Percentiles rank a stretch among this genome's conserved stretches.
Evolutionary conservation across 2,797 vertebrate species (phyloP).

Genomic region (Hippopotamyrus pictus): DNA sequence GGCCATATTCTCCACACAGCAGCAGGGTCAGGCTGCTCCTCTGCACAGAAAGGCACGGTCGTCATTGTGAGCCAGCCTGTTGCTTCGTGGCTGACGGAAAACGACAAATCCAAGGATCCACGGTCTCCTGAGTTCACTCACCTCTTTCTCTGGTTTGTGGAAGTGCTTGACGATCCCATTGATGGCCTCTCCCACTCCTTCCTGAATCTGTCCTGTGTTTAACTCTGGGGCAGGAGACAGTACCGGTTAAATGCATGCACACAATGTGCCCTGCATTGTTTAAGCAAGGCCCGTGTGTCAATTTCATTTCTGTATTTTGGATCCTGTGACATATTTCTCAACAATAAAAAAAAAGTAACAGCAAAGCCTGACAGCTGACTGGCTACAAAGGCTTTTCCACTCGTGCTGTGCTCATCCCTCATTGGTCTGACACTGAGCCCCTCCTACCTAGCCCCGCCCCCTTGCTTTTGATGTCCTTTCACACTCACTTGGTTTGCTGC

Average conservation of each 20-base stretch:
- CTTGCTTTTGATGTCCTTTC: background rate
- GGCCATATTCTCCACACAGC: constrained; percentile 91
- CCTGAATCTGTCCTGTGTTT: constrained; percentile 98
- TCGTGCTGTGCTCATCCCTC: background rate
- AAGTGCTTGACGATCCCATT: constrained; percentile 99
- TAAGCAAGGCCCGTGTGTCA: background rate
- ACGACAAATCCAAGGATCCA: background rate
- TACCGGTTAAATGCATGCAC: constrained; percentile 12
- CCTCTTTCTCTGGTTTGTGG: constrained; percentile 99
- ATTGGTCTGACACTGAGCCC: background rate
- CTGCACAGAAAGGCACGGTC: constrained; percentile 47
- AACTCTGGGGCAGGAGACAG: constrained; percentile 65
- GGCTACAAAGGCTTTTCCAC: background rate
- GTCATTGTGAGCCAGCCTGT: background rate
- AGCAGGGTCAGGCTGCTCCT: constrained; percentile 92
- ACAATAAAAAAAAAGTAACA: background rate
- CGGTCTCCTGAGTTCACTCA: constrained; percentile 49
- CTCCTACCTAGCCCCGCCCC: background rate
- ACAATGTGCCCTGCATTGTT: background rate
- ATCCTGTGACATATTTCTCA: background rate
- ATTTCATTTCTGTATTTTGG: background rate
- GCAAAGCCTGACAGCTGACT: background rate
- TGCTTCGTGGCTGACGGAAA: background rate
- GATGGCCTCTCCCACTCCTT: constrained; percentile 97
- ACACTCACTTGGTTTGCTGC: constrained; percentile 90